A percentile compares a stretch with the other conserved stretches of the same genome.
Conservation (phyloP, 2,888 invertebrate species). For the Meghimatium bilineatum region DNA sequence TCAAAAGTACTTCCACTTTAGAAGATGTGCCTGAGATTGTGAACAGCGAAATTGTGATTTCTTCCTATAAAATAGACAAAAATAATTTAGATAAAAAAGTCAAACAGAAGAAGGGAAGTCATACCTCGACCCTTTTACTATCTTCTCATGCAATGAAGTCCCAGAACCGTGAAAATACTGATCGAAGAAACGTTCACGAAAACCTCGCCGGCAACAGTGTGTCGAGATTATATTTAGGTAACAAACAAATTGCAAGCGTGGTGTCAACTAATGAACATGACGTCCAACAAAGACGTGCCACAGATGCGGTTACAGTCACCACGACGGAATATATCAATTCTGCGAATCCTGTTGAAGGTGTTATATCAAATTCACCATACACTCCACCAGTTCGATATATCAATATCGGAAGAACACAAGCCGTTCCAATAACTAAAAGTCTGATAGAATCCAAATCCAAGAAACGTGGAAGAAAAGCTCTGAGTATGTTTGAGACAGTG, state of each 20-base stretch:
- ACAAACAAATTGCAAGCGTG: background rate
- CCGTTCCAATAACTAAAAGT: background rate
- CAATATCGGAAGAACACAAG: background rate
- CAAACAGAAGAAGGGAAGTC: background rate
- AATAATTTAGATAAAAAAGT: background rate
- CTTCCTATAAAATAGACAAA: background rate
- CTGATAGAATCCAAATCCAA: background rate
- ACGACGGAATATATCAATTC: background rate
- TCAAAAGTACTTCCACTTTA: background rate
- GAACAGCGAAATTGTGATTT: background rate
- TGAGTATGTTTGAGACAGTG: no score
- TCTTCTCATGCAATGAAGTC: no score
- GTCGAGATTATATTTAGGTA: background rate
- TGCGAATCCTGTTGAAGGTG: background rate
- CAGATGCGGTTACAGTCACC: background rate
- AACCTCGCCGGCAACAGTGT: background rate
- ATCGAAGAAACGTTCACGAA: background rate
- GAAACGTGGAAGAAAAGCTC: no score
- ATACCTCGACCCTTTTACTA: background rate
- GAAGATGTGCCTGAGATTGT: background rate
- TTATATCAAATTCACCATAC: background rate
- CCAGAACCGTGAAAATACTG: no score
- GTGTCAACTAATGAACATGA: background rate
- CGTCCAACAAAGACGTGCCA: background rate
- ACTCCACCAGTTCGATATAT: constrained; percentile 14